phyloP scores from a whole-genome alignment of 2,113 vertebrate species.

The Antennarius striatus region DNA sequence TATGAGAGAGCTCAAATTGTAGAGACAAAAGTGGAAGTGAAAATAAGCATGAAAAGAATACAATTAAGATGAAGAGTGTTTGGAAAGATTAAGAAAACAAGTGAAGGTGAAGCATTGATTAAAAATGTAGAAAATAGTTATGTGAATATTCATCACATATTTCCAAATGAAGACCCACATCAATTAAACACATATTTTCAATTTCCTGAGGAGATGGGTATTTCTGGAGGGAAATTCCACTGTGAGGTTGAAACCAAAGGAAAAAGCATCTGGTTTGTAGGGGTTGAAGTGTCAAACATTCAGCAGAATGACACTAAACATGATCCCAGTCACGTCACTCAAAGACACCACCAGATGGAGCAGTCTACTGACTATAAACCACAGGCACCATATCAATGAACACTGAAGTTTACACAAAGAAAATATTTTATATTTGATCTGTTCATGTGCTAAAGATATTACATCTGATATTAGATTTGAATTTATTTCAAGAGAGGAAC shows the following conservation, averaged over 20 bases:
- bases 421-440: too few relatives aligned
- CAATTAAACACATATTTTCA: neutral
- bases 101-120: neutral
- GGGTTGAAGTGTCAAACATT: neutral
- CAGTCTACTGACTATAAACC: neutral
- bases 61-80: neutral
- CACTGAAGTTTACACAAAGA: neutral
- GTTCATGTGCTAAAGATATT: too few relatives aligned
- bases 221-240: slow-evolving; percentile 34
- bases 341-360: slow-evolving; percentile 44
- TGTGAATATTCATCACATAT: neutral
- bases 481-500: too few relatives aligned
- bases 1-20: slow-evolving; percentile 15
- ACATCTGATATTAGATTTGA: too few relatives aligned
- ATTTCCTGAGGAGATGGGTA: slow-evolving; percentile 8
- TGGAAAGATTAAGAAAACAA: neutral
- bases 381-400: too few relatives aligned
- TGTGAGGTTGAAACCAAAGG: slow-evolving; percentile 13
- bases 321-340: too few relatives aligned
- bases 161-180: neutral
- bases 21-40: slow-evolving; percentile 7
- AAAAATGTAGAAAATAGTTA: neutral
- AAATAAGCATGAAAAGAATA: slow-evolving; percentile 22
- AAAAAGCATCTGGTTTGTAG: slow-evolving; percentile 18
- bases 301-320: too few relatives aligned